Evolutionary conservation across 2,113 vertebrate genomes (phyloP).

Genomic region (Telmatochromis bifrenatus): DNA sequence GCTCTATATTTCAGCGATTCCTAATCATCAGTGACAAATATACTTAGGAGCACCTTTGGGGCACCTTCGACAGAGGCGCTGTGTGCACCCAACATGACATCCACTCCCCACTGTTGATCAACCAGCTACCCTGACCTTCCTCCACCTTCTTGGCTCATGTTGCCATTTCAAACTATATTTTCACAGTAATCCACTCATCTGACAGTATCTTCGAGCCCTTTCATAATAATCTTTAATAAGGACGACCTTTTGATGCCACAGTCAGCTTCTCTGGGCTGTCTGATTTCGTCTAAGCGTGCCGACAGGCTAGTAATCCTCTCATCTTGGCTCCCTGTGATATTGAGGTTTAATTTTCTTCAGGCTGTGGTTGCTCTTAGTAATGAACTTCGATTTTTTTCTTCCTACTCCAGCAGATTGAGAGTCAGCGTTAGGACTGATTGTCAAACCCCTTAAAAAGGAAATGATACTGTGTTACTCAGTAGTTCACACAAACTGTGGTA

Average conservation of each 20-base stretch:
- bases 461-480: not conserved
- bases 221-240: conserved; percentile 55
- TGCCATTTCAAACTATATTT: conserved; percentile 36
- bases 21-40: conserved; percentile 57
- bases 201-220: conserved; percentile 44
- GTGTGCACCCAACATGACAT: conserved; percentile 7
- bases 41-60: conserved; percentile 21
- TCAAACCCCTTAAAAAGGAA: conserved; percentile 2
- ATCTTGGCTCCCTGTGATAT: conserved; percentile 56
- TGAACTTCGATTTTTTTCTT: conserved; percentile 37
- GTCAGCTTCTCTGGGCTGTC: conserved; percentile 36
- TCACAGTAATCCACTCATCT: conserved; percentile 52
- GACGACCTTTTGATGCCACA: conserved; percentile 57
- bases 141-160: conserved; percentile 5
- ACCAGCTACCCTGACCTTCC: conserved; percentile 4
- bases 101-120: not conserved
- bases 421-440: not conserved
- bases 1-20: conserved; percentile 15
- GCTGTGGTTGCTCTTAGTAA: conserved; percentile 43
- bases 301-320: conserved; percentile 52
- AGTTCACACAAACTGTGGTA: not conserved
- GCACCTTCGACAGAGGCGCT: conserved; percentile 24
- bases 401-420: not conserved
- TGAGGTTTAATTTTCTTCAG: conserved; percentile 39
- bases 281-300: conserved; percentile 41